Evolutionary conservation across 2,888 invertebrate species (phyloP), one percentile per base, ranked within the genome.

Genomic region (Eudasyphora cyanicolor): DNA sequence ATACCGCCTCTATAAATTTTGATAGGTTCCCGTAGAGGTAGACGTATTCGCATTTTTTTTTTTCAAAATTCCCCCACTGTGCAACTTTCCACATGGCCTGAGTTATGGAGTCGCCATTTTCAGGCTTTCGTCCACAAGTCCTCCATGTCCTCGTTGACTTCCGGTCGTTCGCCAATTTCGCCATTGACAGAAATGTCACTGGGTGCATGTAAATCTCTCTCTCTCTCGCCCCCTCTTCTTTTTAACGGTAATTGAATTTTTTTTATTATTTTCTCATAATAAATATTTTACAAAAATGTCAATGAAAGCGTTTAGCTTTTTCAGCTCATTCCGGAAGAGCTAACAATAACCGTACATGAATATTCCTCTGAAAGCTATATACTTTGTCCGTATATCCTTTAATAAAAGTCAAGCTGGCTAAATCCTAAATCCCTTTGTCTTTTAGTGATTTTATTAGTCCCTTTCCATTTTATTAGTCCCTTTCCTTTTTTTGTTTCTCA

Each of bases 151-250:
- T 12, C 12, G 12, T 2, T 10, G 38, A 3, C 19, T 54, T 54
- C 19, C 29, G 17, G 62, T 29, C 5, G 29, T 32, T 5, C n/a
- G 17, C 35, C n/a, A 62, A 32, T 35, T 62, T 62, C n/a, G 7
- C 42, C 67, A 67, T 67, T 67, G 67, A 42, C 67, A 67, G 67
- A 4, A 42, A 67, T 67, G 67, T 42, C 67, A 67, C 24, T 67
- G 2, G 2, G 21, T 21, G 8, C 19, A 67, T 38, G 38, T 42
- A 67, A 42, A 38, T 38, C 35, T 67, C 14, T 67, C 19, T n/a
- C n/a, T n/a, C n/a, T n/a, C n/a, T n/a, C n/a, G n/a, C n/a, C n/a
- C n/a, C n/a, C n/a, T n/a, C n/a, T n/a, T n/a, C 6, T 24, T 24
- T 42, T 42, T 14, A 35, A 67, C 14, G 42, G 21, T 67, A 67